Percentiles rank a stretch among this genome's conserved stretches.
Evolutionary conservation across 2,113 vertebrate genomes (phyloP).

Genomic region (Oncorhynchus masou): DNA sequence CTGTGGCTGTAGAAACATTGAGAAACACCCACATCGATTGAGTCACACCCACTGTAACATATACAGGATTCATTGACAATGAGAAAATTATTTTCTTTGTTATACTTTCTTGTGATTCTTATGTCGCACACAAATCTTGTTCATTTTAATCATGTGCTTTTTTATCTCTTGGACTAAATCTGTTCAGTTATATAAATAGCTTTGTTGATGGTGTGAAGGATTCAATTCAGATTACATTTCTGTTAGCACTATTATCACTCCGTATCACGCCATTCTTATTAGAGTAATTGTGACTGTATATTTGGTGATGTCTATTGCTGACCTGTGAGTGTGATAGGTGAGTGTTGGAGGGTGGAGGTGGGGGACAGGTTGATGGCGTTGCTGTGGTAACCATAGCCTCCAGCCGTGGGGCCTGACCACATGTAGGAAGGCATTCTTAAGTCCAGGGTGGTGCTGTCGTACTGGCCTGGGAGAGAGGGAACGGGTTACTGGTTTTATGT

Average conservation of each 20-base stretch:
- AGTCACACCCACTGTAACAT: too few species aligned
- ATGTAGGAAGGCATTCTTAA: constrained; percentile 20
- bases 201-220: background rate
- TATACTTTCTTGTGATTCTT: background rate
- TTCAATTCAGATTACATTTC: background rate
- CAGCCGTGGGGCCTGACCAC: constrained; percentile 72
- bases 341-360: constrained; percentile 29
- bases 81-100: too few species aligned
- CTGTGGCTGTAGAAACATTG: constrained; percentile 32
- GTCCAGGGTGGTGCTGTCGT: constrained; percentile 65
- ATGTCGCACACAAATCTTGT: background rate
- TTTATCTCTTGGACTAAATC: background rate
- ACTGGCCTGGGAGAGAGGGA: constrained; percentile 67
- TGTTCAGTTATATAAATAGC: background rate
- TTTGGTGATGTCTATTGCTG: background rate
- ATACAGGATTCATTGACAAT: too few species aligned
- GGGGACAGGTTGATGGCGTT: constrained; percentile 80
- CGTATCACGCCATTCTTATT: too few species aligned
- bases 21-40: background rate
- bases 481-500: background rate
- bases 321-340: constrained; percentile 22
- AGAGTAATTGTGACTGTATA: too few species aligned
- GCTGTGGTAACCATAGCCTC: constrained; percentile 79
- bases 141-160: background rate
- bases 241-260: too few species aligned